Percentiles rank a stretch among this genome's conserved stretches.
Conservation (phyloP, 2,888 invertebrate species). For the Chrysodeixis includens region DNA sequence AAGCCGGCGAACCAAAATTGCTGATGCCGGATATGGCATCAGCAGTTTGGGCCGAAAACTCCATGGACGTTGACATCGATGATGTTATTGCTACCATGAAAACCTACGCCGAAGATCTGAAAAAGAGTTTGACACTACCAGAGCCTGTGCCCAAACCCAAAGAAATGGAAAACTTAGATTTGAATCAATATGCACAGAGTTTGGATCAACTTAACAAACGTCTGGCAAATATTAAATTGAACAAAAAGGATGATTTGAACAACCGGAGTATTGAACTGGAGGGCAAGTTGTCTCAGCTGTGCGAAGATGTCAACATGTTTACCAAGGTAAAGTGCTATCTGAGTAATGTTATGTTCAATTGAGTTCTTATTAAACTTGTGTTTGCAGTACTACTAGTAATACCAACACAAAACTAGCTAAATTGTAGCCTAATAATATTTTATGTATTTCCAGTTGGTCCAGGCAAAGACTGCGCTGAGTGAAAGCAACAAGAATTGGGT, state of each 20-base stretch:
- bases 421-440: conserved; percentile 7
- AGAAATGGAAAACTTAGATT: conserved; percentile 67
- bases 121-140: conserved; percentile 64
- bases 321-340: conserved; percentile 69
- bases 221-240: conserved; percentile 73
- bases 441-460: conserved; percentile 74
- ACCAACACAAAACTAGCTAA: no score
- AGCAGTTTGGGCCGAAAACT: conserved; percentile 49
- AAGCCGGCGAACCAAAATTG: conserved; percentile 72
- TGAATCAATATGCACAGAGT: conserved; percentile 75
- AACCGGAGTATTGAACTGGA: conserved; percentile 74
- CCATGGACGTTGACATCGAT: conserved; percentile 72
- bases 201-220: conserved; percentile 79
- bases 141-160: conserved; percentile 49
- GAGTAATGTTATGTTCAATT: no score
- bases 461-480: conserved; percentile 73
- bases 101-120: conserved; percentile 75
- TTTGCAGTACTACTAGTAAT: no score
- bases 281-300: conserved; percentile 72
- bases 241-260: conserved; percentile 61
- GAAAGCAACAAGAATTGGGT: conserved; percentile 71
- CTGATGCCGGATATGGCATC: conserved; percentile 75
- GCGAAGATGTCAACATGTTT: conserved; percentile 79
- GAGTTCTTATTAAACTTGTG: no score
- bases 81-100: conserved; percentile 75